phyloP scores from a whole-genome alignment of 2,797 vertebrate species.

The Neomorphus geoffroyi region DNA sequence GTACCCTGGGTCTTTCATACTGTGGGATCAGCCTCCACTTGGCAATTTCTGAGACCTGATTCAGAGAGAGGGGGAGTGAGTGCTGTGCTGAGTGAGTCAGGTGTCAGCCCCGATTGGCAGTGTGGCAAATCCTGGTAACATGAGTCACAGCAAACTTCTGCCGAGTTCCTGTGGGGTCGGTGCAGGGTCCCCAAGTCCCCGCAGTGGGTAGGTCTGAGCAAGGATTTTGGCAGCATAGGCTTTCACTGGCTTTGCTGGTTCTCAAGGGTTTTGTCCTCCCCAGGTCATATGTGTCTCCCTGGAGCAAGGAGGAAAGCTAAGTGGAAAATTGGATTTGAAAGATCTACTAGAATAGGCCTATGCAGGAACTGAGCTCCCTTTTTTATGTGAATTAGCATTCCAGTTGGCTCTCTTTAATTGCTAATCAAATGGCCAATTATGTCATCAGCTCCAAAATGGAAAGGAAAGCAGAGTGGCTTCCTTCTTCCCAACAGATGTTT shows the following conservation, averaged over 20 bases:
- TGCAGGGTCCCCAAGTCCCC: background rate
- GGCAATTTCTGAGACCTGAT: background rate
- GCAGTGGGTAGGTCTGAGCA: background rate
- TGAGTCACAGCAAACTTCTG: background rate
- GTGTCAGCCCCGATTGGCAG: background rate
- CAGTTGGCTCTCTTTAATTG: slow-evolving; percentile 12
- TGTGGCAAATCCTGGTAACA: background rate
- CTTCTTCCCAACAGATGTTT: slow-evolving; percentile 39
- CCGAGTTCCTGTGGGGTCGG: background rate
- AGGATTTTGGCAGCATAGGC: background rate
- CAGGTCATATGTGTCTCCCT: background rate
- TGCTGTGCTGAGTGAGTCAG: background rate
- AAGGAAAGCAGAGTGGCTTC: background rate
- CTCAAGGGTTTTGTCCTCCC: background rate
- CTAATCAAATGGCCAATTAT: slow-evolving; percentile 21
- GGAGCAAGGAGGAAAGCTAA: background rate
- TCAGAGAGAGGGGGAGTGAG: background rate
- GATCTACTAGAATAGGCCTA: background rate
- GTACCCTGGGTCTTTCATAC: background rate
- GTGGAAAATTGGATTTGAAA: background rate
- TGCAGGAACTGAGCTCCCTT: background rate
- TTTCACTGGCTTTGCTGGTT: background rate
- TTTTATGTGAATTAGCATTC: slow-evolving; percentile 21
- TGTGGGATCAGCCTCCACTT: background rate
- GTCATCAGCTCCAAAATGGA: slow-evolving; percentile 19